phyloP scores from a whole-genome alignment of 2,113 vertebrate species.

The Pomatorhinus ruficollis region DNA sequence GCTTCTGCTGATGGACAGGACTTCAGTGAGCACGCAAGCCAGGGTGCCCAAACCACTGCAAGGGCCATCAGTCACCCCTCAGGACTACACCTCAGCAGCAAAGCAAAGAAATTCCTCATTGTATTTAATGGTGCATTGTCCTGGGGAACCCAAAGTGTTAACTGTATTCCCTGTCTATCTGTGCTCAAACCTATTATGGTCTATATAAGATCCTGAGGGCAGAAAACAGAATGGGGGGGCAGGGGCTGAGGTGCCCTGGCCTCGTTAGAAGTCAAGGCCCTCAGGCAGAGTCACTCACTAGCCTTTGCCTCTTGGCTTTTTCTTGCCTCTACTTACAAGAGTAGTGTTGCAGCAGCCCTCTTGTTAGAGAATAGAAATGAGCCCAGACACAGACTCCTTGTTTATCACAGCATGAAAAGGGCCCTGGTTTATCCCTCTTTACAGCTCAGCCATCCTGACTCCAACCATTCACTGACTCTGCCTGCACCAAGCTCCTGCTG shows the following conservation, averaged over 20 bases:
- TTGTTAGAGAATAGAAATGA: background rate
- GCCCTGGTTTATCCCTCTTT: background rate
- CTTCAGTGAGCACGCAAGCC: rapidly evolving
- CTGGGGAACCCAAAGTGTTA: background rate
- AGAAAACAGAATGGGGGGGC: background rate
- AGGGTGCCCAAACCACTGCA: background rate
- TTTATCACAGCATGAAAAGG: background rate
- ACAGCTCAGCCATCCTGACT: background rate
- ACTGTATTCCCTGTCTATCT: background rate
- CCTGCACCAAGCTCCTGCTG: background rate
- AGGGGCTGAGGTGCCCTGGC: background rate
- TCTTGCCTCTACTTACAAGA: background rate
- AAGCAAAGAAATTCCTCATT: background rate
- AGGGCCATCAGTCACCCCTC: background rate
- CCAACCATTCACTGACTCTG: background rate
- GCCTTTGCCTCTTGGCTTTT: background rate
- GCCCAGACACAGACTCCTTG: background rate
- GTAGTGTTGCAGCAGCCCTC: background rate
- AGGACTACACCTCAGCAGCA: background rate
- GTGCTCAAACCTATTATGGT: background rate
- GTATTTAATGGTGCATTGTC: background rate
- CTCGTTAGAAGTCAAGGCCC: rapidly evolving
- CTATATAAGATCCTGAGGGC: background rate
- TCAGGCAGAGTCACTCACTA: background rate
- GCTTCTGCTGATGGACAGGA: background rate